Base-by-base conservation (phyloP, 2,113 vertebrate species). In the Ptilonorhynchus violaceus region DNA sequence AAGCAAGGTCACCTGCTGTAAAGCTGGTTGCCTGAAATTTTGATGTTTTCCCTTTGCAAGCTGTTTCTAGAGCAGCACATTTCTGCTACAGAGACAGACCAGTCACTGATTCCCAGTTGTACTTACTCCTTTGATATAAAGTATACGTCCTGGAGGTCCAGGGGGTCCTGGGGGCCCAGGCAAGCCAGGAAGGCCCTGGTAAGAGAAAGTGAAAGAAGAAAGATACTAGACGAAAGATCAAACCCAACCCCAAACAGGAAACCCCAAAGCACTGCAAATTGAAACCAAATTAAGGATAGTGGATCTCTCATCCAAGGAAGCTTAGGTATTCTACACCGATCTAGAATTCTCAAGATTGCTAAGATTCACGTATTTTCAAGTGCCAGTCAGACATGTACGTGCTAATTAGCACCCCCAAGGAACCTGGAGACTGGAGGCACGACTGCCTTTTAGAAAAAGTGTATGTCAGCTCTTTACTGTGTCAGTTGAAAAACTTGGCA, bases 101-200 rank as follows among this genome's bases (percentile, higher is more conserved):
- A 23, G 35, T 8, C n/a, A 24, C 60, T 49, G 31, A 14, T 35
- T 11, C 28, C 20, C 46, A 6, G 14, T 2, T 30, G n/a, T 52
- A 98, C 99, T 99, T 98, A 99, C 99, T 97, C 99, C 99, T 98
- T 99, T 99, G 89, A 99, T 98, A 88, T 98, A 99, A 96, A 98
- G 96, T 92, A 99, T 97, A 35, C 98, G 98, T 82, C 99, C 99
- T 11, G 99, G 99, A 25, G 97, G 98, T 7, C 99, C 99, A 7
- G 99, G 99, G 13, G 96, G 98, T 0, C 99, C 99, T 7, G 99
- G 99, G 15, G 97, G 98, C 9, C 99, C 99, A 81, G 98, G 98
- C 67, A 97, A 93, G 39, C 98, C 98, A 68, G 99, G 99, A 33
- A 21, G 97, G 12, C 99, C 99, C 99, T 99, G 41, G 77, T 47